A percentile compares a stretch with the other conserved stretches of the same genome.
These are phyloP conservation scores for Betta splendens DNA, from an alignment of 2,797 vertebrate species.

Conservation along the genomic window DNA sequence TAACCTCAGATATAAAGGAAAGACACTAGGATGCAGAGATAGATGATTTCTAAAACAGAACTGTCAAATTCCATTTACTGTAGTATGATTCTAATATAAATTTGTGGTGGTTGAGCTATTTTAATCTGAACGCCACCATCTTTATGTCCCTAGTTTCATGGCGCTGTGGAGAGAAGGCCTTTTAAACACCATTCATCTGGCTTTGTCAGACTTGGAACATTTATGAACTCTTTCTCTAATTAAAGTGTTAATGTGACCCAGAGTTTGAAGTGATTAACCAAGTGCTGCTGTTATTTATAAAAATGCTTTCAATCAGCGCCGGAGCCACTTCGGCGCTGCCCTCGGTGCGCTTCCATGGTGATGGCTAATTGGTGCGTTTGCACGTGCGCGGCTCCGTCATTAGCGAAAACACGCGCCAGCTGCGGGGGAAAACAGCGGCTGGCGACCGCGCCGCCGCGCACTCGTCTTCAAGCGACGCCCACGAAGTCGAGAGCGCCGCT, in stretches of 20 bases:
- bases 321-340: slow-evolving; percentile 29
- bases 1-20: slow-evolving; percentile 25
- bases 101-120: too few relatives aligned
- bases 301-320: slow-evolving; percentile 29
- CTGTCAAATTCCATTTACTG: too few relatives aligned
- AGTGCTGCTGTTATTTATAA: slow-evolving; percentile 18
- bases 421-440: slow-evolving; percentile 23
- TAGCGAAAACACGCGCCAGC: slow-evolving; percentile 31
- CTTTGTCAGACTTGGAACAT: slow-evolving; percentile 2
- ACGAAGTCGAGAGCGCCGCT: slow-evolving; percentile 26
- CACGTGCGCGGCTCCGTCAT: slow-evolving; percentile 25
- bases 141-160: too few relatives aligned
- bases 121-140: too few relatives aligned
- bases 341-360: slow-evolving; percentile 24
- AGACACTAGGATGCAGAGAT: slow-evolving; percentile 22
- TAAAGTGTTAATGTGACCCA: slow-evolving; percentile 24
- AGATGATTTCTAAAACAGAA: too few relatives aligned
- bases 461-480: slow-evolving; percentile 11
- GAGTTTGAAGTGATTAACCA: slow-evolving; percentile 22
- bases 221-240: slow-evolving; percentile 12
- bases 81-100: too few relatives aligned
- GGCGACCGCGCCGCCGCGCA: slow-evolving; percentile 23
- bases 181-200: background rate
- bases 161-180: background rate
- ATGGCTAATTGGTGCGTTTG: slow-evolving; percentile 52